phyloP scores from a whole-genome alignment of 2,113 vertebrate species.

The Acrocephalus kingi region DNA sequence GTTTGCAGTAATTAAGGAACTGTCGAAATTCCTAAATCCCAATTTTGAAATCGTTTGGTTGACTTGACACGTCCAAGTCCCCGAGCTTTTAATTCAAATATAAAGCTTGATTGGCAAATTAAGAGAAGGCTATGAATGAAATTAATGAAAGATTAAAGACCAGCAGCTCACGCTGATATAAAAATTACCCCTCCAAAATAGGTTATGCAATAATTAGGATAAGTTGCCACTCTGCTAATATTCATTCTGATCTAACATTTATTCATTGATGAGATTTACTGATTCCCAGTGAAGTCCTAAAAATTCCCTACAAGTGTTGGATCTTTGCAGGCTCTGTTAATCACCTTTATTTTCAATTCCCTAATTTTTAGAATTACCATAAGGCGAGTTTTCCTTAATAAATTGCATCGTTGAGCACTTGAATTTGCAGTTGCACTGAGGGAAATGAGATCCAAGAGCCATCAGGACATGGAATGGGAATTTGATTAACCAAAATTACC shows the following conservation, averaged over 20 bases:
- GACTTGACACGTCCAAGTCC: constrained; percentile 41
- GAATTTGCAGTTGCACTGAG: not conserved
- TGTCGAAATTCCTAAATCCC: constrained; percentile 55
- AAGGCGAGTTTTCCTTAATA: constrained; percentile 7
- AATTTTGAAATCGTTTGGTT: constrained; percentile 43
- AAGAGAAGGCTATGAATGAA: constrained; percentile 57
- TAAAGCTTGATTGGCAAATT: constrained; percentile 70
- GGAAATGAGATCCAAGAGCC: constrained; percentile 19
- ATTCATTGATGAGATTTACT: constrained; percentile 27
- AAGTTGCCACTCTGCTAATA: constrained; percentile 37
- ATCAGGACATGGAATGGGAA: constrained; percentile 32
- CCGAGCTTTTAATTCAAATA: constrained; percentile 57
- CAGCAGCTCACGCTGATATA: constrained; percentile 34
- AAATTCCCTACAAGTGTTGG: not conserved
- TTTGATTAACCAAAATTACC: constrained; percentile 38
- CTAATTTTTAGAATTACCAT: constrained; percentile 24
- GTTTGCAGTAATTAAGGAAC: constrained; percentile 47
- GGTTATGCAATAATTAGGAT: constrained; percentile 45
- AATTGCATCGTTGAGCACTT: not conserved
- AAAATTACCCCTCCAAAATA: constrained; percentile 45
- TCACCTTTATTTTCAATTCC: constrained; percentile 60
- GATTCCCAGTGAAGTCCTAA: not conserved
- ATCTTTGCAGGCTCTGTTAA: constrained; percentile 16
- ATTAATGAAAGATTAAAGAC: constrained; percentile 68
- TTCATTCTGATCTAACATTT: constrained; percentile 25